Evolutionary conservation across 2,888 invertebrate genomes (phyloP), one percentile per base, ranked within the genome.

Genomic region (Fragum fragum): DNA sequence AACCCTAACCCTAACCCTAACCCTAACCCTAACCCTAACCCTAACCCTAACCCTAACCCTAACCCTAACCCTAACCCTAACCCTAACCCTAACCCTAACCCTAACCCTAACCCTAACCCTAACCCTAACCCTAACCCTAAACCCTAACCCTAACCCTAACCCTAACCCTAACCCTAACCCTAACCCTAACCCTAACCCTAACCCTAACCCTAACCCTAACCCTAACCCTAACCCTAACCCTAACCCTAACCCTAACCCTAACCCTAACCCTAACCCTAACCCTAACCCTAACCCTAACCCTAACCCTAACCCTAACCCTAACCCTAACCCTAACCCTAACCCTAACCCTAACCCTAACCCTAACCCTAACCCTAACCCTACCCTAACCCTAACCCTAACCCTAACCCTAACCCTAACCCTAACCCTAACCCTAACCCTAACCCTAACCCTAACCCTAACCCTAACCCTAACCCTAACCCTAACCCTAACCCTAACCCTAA

Each of bases 201-300:
- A 66, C 74, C 88, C 88, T 81, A 79, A 79, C 79, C 82, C 53
- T 53, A 53, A 53, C 53, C 53, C 53, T 53, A 53, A 53, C 7
- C 85, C 79, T 79, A 85, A 85, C 88, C 88, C 87, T 81, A 88
- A 86, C 88, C 86, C 85, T 82, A 87, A 83, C 87, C 88, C 86
- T 82, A 76, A 73, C 73, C 77, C 74, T 63, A 77, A 73, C 73
- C 77, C 74, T 63, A 69, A 74, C 74, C 79, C 76, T 73, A 76
- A 81, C 76, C 81, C 81, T 76, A 76, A 81, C 76, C 81, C 81
- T 81, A 81, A 81, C 81, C 81, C 76, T 76, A 80, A 76, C 80
- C 80, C 76, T 76, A 81, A 81, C 81, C 79, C 73, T 57, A 55
- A 84, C 66, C 68, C 57, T 55, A 70, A 61, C 74, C 59, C 70